phyloP scores from a whole-genome alignment of 2,888 invertebrate species.

The Schizaphis graminum region DNA sequence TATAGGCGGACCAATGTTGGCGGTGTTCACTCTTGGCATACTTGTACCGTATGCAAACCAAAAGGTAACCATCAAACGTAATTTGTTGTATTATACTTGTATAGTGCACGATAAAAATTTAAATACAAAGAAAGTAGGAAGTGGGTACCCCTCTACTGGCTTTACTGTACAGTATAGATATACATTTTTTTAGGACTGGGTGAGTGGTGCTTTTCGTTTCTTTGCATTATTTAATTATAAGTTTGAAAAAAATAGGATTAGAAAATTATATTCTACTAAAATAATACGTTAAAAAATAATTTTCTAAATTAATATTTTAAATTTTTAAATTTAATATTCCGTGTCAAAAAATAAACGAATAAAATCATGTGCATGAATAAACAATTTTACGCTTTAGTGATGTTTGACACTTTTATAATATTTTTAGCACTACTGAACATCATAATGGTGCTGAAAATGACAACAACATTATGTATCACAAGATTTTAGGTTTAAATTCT shows the following conservation, averaged over 20 bases:
- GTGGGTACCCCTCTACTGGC: no score
- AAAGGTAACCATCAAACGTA: slow-evolving; percentile 2
- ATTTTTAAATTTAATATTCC: neutral
- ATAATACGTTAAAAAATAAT: neutral
- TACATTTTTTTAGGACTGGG: neutral
- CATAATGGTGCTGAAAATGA: neutral
- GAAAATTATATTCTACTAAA: neutral
- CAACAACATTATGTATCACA: neutral
- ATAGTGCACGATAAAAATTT: no score
- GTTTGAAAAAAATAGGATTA: no score
- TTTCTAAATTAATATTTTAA: neutral
- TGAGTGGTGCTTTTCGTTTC: neutral
- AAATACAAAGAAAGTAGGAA: no score
- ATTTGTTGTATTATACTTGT: neutral
- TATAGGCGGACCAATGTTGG: slow-evolving; percentile 87
- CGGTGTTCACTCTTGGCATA: slow-evolving; percentile 89
- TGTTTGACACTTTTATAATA: neutral
- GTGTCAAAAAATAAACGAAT: neutral
- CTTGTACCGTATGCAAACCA: slow-evolving; percentile 58
- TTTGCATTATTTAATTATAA: neutral
- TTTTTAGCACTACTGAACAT: neutral
- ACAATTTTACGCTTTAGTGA: neutral
- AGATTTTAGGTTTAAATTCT: neutral
- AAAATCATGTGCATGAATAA: neutral
- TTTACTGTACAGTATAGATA: no score